Evolutionary conservation across 2,113 vertebrate species (phyloP).

Genomic region (Butorides virescens): DNA sequence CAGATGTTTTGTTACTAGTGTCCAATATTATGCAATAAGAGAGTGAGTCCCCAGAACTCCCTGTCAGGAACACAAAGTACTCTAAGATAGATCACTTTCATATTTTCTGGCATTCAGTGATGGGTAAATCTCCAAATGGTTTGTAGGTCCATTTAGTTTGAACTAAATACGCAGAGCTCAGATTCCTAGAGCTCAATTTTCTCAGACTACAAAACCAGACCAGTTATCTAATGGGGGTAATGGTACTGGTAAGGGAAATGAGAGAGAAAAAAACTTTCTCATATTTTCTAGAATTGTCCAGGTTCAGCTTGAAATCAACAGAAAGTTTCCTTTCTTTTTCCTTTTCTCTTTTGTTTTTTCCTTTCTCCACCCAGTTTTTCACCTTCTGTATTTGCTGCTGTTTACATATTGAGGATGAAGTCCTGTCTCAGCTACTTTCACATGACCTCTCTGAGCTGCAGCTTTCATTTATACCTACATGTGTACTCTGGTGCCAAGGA

Average conservation of each 20-base stretch:
- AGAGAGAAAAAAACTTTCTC: background rate
- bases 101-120: conserved; percentile 28
- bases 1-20: conserved; percentile 37
- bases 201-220: background rate
- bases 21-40: conserved; percentile 43
- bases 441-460: background rate
- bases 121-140: conserved; percentile 9
- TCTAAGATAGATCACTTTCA: conserved; percentile 24
- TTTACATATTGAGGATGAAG: background rate
- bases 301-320: background rate
- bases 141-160: background rate
- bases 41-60: conserved; percentile 23
- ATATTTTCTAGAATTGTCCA: background rate
- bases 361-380: background rate
- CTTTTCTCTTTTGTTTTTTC: background rate
- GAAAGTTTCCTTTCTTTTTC: background rate
- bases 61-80: conserved; percentile 47
- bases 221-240: background rate
- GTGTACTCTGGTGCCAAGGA: background rate
- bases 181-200: conserved; percentile 33
- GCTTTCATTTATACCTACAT: background rate
- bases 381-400: background rate
- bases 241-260: background rate
- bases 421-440: background rate
- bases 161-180: background rate